Evolutionary conservation across 1,140 invertebrate genomes (phyloP).

Genomic region (Diorhabda carinulata): DNA sequence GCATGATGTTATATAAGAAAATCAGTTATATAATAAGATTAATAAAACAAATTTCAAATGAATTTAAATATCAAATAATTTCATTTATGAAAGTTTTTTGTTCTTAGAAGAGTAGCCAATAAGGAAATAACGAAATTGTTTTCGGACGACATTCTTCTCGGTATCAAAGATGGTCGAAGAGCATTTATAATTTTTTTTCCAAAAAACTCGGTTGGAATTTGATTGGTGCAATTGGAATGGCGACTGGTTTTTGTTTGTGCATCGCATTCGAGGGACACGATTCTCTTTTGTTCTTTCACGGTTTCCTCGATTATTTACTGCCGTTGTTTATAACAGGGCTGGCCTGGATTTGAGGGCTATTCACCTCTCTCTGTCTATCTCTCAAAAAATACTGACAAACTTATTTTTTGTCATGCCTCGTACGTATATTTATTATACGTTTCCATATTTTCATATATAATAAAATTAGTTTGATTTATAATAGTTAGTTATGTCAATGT

Average conservation of each 20-base stretch:
- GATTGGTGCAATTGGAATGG: constrained; percentile 33
- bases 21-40: no score
- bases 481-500: no score
- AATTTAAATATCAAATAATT: no score
- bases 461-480: no score
- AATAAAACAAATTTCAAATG: no score
- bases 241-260: constrained; percentile 31
- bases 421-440: no score
- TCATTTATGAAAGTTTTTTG: background rate
- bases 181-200: constrained; percentile 20
- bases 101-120: constrained; percentile 15
- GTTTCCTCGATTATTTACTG: constrained; percentile 25
- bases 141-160: constrained; percentile 25
- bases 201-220: constrained; percentile 33
- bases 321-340: background rate
- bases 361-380: no score
- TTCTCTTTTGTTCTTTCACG: constrained; percentile 28
- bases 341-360: no score
- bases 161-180: constrained; percentile 28
- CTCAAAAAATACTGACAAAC: no score
- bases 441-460: no score
- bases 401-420: no score
- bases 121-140: constrained; percentile 29
- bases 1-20: no score
- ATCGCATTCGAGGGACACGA: constrained; percentile 23